Base-by-base conservation (phyloP, 2,888 invertebrate species). In the Dione vanillae region DNA sequence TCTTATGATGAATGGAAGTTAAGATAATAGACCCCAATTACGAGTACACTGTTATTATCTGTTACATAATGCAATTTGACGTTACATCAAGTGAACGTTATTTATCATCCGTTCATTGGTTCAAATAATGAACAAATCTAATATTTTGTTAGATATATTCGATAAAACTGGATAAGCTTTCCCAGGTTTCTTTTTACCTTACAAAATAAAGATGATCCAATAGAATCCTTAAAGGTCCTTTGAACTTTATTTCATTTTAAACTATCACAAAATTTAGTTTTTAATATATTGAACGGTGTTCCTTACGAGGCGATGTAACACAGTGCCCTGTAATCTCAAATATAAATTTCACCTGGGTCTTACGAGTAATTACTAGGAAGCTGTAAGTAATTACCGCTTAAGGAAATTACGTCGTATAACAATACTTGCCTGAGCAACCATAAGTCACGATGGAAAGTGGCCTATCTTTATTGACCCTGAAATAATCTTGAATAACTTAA, bases 311-410 rank as follows among this genome's bases (percentile, higher is more conserved):
- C 69, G 52, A 67, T 69, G 52, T 41, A 70, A 40, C 47, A 20
- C 27, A 45, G 41, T 61, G 49, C 67, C 20, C 58, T 47, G 54
- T 51, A 69, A 72, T 70, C 64, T 73, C 65, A 74, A 70, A 69
- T 70, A 68, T 71, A 71, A 74, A 69, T 66, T 71, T 65, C 68
- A 71, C 66, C 70, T 54, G 74, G 52, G 64, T 71, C 69, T 70
- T 74, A 71, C 67, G 67, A 71, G 74, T 77, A 76, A 79, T 77
- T 75, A 75, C 76, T 74, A 76, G 76, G 76, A 77, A 78, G 75
- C 72, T 56, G 64, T 58, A 52, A 66, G 72, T 76, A 75, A 77
- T 77, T 75, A 73, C 69, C 71, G 69, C 69, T 74, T 74, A 70
- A 75, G 76, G 71, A 76, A 78, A 78, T 77, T 76, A 77, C 72